phyloP scores from a whole-genome alignment of 2,113 vertebrate genomes.

The Nothocercus nigrocapillus region DNA sequence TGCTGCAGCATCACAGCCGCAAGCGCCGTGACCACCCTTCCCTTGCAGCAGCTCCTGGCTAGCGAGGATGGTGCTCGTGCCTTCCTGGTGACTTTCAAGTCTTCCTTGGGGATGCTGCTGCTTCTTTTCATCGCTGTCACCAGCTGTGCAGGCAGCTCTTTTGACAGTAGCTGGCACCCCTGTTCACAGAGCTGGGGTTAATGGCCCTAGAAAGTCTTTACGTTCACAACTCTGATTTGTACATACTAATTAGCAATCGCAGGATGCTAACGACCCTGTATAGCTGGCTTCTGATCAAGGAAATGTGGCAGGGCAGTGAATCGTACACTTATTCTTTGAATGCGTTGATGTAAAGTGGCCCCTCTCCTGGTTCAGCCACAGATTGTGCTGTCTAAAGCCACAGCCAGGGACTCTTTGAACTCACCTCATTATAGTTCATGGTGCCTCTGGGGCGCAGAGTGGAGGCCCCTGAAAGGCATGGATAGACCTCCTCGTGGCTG shows the following conservation, averaged over 20 bases:
- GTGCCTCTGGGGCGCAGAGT: rapidly evolving
- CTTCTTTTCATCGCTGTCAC: neutral
- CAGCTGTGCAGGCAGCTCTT: neutral
- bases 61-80: rapidly evolving
- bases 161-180: rapidly evolving
- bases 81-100: neutral
- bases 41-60: rapidly evolving
- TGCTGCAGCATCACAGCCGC: rapidly evolving
- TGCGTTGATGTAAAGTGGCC: neutral
- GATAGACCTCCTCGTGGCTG: neutral
- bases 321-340: neutral
- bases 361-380: neutral
- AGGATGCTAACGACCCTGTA: neutral
- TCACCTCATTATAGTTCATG: neutral
- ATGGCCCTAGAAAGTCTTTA: neutral
- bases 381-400: neutral
- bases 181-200: neutral
- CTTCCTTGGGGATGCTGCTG: neutral
- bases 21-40: rapidly evolving
- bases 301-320: neutral
- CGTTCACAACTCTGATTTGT: neutral
- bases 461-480: neutral
- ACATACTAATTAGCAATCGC: neutral
- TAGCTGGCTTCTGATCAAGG: neutral
- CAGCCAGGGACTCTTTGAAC: neutral